These are phyloP conservation scores for Automeris io DNA, from an alignment of 2,888 invertebrate genomes.

Conservation along the genomic window DNA sequence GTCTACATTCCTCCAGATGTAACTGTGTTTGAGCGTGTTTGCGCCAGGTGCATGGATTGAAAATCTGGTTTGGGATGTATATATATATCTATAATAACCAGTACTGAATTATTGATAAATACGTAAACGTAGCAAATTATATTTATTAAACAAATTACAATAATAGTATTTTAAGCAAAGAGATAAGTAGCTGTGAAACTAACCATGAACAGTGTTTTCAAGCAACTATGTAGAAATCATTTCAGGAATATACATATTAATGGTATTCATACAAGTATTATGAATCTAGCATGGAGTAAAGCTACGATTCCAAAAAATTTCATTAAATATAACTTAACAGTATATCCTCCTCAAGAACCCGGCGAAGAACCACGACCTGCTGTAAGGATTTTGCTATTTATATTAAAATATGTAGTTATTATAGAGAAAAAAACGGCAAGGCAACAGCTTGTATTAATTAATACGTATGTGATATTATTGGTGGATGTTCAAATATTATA, in stretches of 20 bases:
- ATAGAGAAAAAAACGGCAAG: background rate
- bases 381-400: slow-evolving; percentile 71
- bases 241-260: slow-evolving; percentile 14
- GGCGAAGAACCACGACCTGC: slow-evolving; percentile 88
- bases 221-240: no score
- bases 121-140: no score
- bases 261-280: slow-evolving; percentile 40
- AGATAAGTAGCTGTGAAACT: no score
- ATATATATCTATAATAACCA: no score
- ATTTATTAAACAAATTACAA: no score
- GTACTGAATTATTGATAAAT: no score
- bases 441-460: background rate
- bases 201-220: no score
- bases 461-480: background rate
- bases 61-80: no score
- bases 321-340: slow-evolving; percentile 81
- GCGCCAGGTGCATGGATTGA: no score
- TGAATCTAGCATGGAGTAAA: slow-evolving; percentile 53
- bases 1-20: no score
- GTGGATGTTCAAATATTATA: background rate
- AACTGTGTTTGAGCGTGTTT: no score
- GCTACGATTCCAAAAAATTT: slow-evolving; percentile 71
- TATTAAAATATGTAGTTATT: background rate
- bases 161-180: no score
- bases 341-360: slow-evolving; percentile 86